Evolutionary conservation across 2,113 vertebrate species (phyloP).

Genomic region (Onychostruthus taczanowskii): DNA sequence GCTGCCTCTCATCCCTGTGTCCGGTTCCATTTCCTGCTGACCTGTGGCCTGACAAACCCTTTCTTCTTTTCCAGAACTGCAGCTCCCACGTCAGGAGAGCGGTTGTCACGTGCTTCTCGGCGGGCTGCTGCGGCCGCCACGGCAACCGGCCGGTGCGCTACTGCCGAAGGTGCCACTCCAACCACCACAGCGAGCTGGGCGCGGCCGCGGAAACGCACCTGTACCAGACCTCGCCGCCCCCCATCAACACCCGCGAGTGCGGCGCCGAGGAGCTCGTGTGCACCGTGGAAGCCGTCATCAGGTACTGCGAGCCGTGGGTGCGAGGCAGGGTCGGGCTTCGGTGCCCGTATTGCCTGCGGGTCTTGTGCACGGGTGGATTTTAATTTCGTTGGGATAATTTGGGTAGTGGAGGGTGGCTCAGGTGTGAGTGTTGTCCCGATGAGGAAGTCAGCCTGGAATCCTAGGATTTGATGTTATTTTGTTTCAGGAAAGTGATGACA

Average conservation of each 20-base stretch:
- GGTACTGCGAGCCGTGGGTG: fast-evolving
- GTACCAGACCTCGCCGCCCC: slow-evolving; percentile 97
- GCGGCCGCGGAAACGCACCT: slow-evolving; percentile 90
- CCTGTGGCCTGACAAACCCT: neutral
- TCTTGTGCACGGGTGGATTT: neutral
- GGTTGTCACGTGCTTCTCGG: slow-evolving; percentile 98
- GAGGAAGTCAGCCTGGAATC: neutral
- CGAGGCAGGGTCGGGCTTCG: neutral
- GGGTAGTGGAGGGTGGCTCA: neutral
- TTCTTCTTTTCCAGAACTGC: slow-evolving; percentile 83
- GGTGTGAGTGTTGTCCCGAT: neutral
- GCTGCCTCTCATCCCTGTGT: neutral
- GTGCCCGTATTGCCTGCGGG: neutral
- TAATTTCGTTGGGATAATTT: neutral
- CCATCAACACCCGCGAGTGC: slow-evolving; percentile 97
- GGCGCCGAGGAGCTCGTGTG: slow-evolving; percentile 97
- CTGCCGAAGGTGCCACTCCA: slow-evolving; percentile 97
- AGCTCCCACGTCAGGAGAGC: slow-evolving; percentile 97
- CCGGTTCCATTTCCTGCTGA: neutral
- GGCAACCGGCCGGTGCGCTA: slow-evolving; percentile 97
- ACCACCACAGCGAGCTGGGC: slow-evolving; percentile 95
- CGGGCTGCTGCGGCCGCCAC: slow-evolving; percentile 95
- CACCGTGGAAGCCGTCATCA: slow-evolving; percentile 96
- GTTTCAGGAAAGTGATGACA: neutral
- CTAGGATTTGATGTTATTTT: neutral